Conservation (phyloP, 2,888 invertebrate species). For the Brachynemurus nebulosus region DNA sequence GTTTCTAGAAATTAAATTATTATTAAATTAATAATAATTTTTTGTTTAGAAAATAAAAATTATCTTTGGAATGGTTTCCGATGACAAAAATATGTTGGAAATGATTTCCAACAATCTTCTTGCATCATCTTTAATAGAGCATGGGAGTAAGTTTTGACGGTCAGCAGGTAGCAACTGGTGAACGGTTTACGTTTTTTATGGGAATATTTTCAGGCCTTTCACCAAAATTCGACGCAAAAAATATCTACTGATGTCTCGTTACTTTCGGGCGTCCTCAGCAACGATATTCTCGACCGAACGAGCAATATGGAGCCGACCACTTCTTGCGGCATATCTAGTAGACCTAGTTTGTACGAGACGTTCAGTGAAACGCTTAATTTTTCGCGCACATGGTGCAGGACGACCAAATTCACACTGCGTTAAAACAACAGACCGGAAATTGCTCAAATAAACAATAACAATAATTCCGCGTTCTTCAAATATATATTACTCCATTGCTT, state of each 20-base stretch:
- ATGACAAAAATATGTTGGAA: no score
- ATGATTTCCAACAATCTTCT: no score
- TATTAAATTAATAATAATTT: no score
- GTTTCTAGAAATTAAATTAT: no score
- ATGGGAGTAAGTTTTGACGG: no score
- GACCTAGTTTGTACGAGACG: slow-evolving; percentile 10
- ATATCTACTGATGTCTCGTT: not conserved
- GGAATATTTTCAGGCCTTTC: slow-evolving; percentile 7
- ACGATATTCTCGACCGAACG: slow-evolving; percentile 15
- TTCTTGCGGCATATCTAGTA: slow-evolving; percentile 3
- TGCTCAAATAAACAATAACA: not conserved
- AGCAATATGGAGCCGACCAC: slow-evolving; percentile 8
- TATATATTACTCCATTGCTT: not conserved
- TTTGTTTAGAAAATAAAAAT: no score
- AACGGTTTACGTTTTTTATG: slow-evolving; percentile 9
- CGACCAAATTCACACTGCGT: slow-evolving; percentile 13
- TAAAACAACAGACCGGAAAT: slow-evolving; percentile 11
- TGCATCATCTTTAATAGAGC: no score
- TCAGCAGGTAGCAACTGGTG: slow-evolving; percentile 7
- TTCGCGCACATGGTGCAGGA: slow-evolving; percentile 9
- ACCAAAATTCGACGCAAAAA: slow-evolving; percentile 4
- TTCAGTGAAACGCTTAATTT: slow-evolving; percentile 10
- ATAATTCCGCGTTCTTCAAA: not conserved
- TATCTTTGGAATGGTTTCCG: no score
- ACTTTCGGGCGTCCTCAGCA: slow-evolving; percentile 10